Evolutionary conservation across 2,888 invertebrate species (phyloP), one percentile per base, ranked within the genome.

Genomic region (Phania funesta): DNA sequence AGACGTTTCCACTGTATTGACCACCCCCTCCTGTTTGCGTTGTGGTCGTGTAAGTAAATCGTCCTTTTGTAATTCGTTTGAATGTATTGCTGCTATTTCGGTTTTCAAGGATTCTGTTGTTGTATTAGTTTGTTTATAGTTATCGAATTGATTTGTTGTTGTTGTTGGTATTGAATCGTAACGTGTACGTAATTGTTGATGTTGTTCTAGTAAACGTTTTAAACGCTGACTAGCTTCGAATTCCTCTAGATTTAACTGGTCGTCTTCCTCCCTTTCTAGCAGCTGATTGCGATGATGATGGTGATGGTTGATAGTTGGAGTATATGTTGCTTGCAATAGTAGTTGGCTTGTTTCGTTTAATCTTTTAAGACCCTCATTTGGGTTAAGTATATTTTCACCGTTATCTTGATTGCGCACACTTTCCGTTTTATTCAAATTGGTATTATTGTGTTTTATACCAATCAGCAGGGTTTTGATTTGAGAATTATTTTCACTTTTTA

Each of bases 141-240:
- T 44, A 70, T 56, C 18, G 56, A n/a, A 70, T 50, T 46, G 65
- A 60, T 67, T 29, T 32, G 65, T 65, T 38, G 48, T 65, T 56
- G 52, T 52, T 68, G 56, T 64, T 73, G 67, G 70, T 83, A 83
- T 80, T 67, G 76, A 71, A 65, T 78, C 65, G 54, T 73, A 76
- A 64, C 62, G 80, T 64, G 38, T 56, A 32, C 65, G 68, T 32
- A 68, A 58, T 78, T 83, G 83, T 58, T 70, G 71, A 41, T 84
- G 78, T 67, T 90, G 89, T 84, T 91, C 89, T 86, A 92, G 92
- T 68, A 93, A 87, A 75, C 92, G 90, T 86, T 92, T 92, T 71
- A 93, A 87, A 60, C 92, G 89, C 68, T 92, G 91, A 85, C 91
- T 91, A 56, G 91, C 91, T 85, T 91, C 91, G 84, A 91, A 92